Percentiles rank a stretch among this genome's conserved stretches.
phyloP scores from a whole-genome alignment of 2,888 invertebrate species.

The Sinohyriopsis cumingii region DNA sequence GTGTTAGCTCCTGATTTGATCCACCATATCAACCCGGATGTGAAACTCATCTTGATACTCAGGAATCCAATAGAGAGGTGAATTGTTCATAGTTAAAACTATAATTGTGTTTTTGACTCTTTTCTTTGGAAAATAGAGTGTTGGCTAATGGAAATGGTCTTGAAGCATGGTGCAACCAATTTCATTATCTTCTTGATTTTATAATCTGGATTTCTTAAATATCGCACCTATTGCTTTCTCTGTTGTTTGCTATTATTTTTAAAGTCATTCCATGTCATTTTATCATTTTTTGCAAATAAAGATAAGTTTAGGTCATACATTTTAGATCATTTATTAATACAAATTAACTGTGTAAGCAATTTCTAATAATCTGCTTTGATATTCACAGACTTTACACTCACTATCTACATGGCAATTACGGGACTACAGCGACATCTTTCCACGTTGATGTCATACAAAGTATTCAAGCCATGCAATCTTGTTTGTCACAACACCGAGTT shows the following conservation, averaged over 20 bases:
- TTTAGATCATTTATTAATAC: too few species aligned
- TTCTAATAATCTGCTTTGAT: too few species aligned
- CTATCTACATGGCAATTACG: constrained; percentile 22
- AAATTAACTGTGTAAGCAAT: too few species aligned
- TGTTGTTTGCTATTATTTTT: too few species aligned
- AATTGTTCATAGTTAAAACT: not conserved
- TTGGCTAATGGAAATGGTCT: too few species aligned
- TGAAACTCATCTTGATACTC: constrained; percentile 26
- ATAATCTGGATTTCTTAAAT: not conserved
- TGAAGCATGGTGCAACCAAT: not conserved
- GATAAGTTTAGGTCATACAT: too few species aligned
- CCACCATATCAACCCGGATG: constrained; percentile 25
- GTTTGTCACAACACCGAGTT: not conserved
- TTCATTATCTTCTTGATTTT: not conserved
- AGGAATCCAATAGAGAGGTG: constrained; percentile 31
- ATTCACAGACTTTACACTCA: constrained; percentile 25
- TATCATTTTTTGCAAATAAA: too few species aligned
- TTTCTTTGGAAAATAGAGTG: too few species aligned
- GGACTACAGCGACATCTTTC: constrained; percentile 18
- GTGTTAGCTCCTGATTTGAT: constrained; percentile 27
- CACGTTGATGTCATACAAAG: constrained; percentile 8
- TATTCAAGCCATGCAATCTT: constrained; percentile 4
- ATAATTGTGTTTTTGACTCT: too few species aligned
- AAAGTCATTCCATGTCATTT: too few species aligned
- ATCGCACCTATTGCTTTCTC: not conserved